Evolutionary conservation across 2,113 vertebrate genomes (phyloP).

Genomic region (Ictalurus furcatus): DNA sequence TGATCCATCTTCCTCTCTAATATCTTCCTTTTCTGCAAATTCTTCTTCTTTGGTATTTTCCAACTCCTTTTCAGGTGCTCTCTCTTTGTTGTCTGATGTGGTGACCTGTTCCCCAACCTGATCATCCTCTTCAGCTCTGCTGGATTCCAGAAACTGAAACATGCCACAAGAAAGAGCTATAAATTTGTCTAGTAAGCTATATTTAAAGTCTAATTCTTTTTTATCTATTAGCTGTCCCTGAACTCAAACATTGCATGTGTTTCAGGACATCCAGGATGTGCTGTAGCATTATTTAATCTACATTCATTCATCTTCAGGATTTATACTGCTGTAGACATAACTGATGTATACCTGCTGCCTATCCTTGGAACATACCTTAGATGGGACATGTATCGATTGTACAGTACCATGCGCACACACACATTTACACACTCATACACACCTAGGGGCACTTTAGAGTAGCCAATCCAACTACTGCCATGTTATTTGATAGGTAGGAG

Average conservation of each 20-base stretch:
- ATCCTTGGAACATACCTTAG: not conserved
- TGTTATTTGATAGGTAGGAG: not conserved
- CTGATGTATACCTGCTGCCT: not conserved
- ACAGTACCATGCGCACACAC: not conserved
- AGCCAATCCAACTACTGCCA: not conserved
- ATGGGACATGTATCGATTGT: not conserved
- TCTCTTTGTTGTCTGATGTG: not conserved
- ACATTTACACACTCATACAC: not conserved
- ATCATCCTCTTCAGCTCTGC: constrained; percentile 14
- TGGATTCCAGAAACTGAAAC: constrained; percentile 34
- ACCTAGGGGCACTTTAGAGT: not conserved
- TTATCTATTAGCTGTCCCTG: not conserved
- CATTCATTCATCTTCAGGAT: not conserved
- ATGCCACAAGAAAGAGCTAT: not conserved
- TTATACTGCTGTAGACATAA: not conserved
- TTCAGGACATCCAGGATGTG: not conserved
- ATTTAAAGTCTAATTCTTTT: not conserved
- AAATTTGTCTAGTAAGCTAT: not conserved
- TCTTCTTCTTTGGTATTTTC: constrained; percentile 17
- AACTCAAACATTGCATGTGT: not conserved
- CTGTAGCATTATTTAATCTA: not conserved
- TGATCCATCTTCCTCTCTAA: not conserved
- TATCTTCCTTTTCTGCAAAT: constrained; percentile 1
- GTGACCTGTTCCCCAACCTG: constrained; percentile 8
- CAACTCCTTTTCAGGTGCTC: not conserved